Conservation (phyloP, 2,797 vertebrate species). For the Pseudopleuronectes americanus region DNA sequence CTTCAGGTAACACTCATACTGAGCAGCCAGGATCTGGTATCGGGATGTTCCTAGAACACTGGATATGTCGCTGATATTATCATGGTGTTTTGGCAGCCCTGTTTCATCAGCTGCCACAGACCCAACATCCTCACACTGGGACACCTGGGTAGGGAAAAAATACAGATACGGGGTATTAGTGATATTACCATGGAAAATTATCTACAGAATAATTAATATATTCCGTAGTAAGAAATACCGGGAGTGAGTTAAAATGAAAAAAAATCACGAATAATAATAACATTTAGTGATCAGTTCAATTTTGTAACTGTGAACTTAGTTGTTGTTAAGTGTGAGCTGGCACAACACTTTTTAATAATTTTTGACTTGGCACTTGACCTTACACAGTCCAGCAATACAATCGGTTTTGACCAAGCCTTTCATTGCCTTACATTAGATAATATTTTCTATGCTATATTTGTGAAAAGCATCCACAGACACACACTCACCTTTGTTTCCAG, state of each 20-base stretch:
- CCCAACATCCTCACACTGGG: constrained; percentile 61
- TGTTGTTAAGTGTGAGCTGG: no score
- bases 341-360: no score
- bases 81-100: constrained; percentile 21
- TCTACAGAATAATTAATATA: no score
- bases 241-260: no score
- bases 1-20: constrained; percentile 87
- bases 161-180: not conserved
- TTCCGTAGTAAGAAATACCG: no score
- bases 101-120: constrained; percentile 1
- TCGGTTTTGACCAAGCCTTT: not conserved
- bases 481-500: constrained; percentile 64
- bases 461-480: not conserved
- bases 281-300: no score
- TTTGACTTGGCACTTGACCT: not conserved
- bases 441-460: not conserved
- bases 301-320: no score
- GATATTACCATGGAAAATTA: not conserved
- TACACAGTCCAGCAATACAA: not conserved
- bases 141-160: constrained; percentile 54
- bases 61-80: constrained; percentile 48
- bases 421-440: not conserved
- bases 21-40: constrained; percentile 79
- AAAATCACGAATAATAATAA: no score
- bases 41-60: constrained; percentile 28